These are phyloP conservation scores for Nesoenas mayeri DNA, from an alignment of 2,113 vertebrate species.

Conservation along the genomic window DNA sequence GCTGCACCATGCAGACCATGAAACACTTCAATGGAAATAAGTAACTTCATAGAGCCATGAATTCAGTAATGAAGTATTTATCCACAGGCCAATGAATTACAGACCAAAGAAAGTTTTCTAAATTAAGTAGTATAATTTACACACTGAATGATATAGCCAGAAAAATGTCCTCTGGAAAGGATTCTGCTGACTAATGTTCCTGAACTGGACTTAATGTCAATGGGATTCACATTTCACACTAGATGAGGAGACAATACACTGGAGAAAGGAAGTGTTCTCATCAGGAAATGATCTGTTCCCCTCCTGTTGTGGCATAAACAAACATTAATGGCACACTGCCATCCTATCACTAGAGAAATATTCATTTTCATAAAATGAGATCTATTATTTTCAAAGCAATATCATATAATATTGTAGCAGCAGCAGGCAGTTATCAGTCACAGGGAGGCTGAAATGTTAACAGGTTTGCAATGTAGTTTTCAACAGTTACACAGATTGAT, in stretches of 20 bases:
- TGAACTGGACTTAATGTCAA: not conserved
- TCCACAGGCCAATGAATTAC: constrained; percentile 23
- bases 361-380: not conserved
- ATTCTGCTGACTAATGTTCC: not conserved
- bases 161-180: not conserved
- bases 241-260: not conserved
- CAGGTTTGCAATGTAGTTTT: not conserved
- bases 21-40: constrained; percentile 14
- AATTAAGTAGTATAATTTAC: constrained; percentile 5
- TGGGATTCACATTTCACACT: not conserved
- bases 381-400: not conserved
- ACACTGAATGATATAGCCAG: not conserved
- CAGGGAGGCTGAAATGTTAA: not conserved
- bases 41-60: not conserved
- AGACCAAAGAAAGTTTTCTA: not conserved
- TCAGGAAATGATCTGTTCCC: constrained; percentile 17
- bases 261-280: not conserved
- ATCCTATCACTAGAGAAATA: not conserved
- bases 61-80: constrained; percentile 35
- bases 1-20: not conserved
- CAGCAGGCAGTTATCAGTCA: not conserved
- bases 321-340: not conserved
- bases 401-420: not conserved
- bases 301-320: not conserved
- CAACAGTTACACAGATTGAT: not conserved